Evolutionary conservation across 2,888 invertebrate genomes (phyloP), one percentile per base, ranked within the genome.

Genomic region (Tenthredo amoena): DNA sequence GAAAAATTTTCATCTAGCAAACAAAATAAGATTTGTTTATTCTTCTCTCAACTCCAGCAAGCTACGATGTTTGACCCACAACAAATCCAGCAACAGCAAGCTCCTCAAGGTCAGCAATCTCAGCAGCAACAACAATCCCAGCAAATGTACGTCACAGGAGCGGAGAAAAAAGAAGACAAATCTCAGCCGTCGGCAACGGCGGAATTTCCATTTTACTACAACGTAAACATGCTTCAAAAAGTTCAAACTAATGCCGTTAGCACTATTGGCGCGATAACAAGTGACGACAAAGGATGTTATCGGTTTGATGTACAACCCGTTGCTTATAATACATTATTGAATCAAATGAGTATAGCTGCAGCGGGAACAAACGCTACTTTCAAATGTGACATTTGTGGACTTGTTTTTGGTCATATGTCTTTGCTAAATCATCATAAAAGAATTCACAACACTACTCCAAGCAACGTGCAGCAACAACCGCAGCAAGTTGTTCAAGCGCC

Each of bases 351-450:
- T 90, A 95, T 97, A 86, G 96, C 97, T 9, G 94, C 94, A 84
- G 81, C 81, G 5, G 94, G 94, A 2, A 93, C 97, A 21, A 97
- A 97, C 91, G 97, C 97, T 40, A 97, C 97, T 89, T 98, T 97
- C 93, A 98, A 98, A 94, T 98, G 98, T 94, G 98, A 98, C 93
- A 96, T 97, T 10, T 98, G 98, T 91, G 97, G 97, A 72, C 94
- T 97, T 86, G 97, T 97, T 95, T 98, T 98, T 93, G 97, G 97
- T 0, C 97, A 98, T 92, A 95, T 97, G 87, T 96, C 97, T 76
- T 93, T 97, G 86, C 94, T 98, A n/a, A 97, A 97, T 94, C 97
- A 98, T 91, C 98, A 98, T 93, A 98, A 98, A 94, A 95, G 97
- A 88, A 96, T 97, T 91, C 97, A 97, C 92, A 96, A 96, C 87